Evolutionary conservation across 2,888 invertebrate species (phyloP), one percentile per base, ranked within the genome.

Genomic region (Leptodirus hochenwartii): DNA sequence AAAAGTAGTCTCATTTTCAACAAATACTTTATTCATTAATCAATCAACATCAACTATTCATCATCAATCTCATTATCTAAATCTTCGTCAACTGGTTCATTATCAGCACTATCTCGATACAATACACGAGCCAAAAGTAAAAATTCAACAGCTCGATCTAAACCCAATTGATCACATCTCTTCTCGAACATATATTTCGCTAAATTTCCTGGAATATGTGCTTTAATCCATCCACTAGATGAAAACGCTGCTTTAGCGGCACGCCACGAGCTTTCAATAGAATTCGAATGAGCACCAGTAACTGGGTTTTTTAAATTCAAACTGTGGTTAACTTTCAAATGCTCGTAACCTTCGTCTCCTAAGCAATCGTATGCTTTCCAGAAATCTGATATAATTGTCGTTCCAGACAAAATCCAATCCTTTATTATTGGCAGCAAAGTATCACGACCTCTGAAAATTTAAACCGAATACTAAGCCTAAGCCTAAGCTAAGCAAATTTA

Each of bases 321-420:
- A 3, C 20, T 29, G 24, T 32, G 32, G n/a, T 29, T 29, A 8
- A 29, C 29, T 11, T 14, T 32, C 15, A 32, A 13, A n/a, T 32
- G 29, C 12, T 29, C 29, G 27, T 32, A 32, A 11, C 23, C 28
- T 9, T 29, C 10, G 20, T n/a, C 13, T 5, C 22, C 27, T 5
- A 32, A 25, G 16, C 29, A 28, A 10, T 32, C 24, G 20, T 32
- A 29, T 16, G 32, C 22, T 14, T 29, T 32, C 24, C 29, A 29
- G 17, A 8, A 29, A 24, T 29, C 29, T 8, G 15, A 15, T n/a
- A 32, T 32, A 13, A 29, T 29, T 9, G 17, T 23, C 10, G 29
- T 16, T 10, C 32, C 28, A 4, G 8, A 4, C 26, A 15, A 6
- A 13, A 6, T 13, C 26, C 11, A 25, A 10, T 13, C 26, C 10